These are phyloP conservation scores for Amphiura filiformis DNA, from an alignment of 35 echinoderm and acorn worm genomes.

Conservation along the genomic window DNA sequence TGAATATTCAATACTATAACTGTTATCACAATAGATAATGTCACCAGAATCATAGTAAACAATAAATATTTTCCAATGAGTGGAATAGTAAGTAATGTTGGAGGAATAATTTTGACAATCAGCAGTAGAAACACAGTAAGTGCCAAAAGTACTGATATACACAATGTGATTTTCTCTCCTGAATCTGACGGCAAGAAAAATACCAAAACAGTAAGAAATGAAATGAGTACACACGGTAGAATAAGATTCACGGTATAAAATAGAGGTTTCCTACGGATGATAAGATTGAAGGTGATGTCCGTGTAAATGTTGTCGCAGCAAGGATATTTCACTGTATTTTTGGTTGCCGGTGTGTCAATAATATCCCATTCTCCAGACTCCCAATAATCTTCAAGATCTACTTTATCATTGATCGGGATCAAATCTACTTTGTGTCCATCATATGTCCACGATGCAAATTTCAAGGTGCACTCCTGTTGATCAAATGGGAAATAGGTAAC, in stretches of 20 bases:
- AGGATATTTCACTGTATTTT: constrained; percentile 71
- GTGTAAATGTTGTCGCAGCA: constrained; percentile 93
- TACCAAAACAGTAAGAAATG: constrained; percentile 91
- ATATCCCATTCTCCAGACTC: constrained; percentile 98
- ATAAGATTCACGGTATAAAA: constrained; percentile 93
- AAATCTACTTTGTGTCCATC: constrained; percentile 83
- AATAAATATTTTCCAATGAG: constrained; percentile 91
- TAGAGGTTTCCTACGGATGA: constrained; percentile 80
- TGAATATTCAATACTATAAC: constrained; percentile 94
- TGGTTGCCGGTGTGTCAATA: constrained; percentile 60
- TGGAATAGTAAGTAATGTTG: constrained; percentile 92
- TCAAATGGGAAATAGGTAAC: constrained; percentile 95
- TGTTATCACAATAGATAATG: constrained; percentile 91
- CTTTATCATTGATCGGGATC: constrained; percentile 41
- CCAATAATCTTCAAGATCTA: constrained; percentile 89
- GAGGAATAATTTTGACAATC: constrained; percentile 97
- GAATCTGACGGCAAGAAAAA: constrained; percentile 97
- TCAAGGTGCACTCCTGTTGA: constrained; percentile 85
- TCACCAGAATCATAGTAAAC: constrained; percentile 96
- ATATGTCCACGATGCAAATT: constrained; percentile 97
- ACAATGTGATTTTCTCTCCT: constrained; percentile 97
- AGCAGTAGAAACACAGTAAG: constrained; percentile 98
- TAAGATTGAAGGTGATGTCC: constrained; percentile 79
- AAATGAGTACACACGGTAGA: constrained; percentile 95
- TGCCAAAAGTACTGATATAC: constrained; percentile 95